A percentile compares a stretch with the other conserved stretches of the same genome.
These are phyloP conservation scores for Eurystomus gularis DNA, from an alignment of 2,113 vertebrate species.

Conservation along the genomic window DNA sequence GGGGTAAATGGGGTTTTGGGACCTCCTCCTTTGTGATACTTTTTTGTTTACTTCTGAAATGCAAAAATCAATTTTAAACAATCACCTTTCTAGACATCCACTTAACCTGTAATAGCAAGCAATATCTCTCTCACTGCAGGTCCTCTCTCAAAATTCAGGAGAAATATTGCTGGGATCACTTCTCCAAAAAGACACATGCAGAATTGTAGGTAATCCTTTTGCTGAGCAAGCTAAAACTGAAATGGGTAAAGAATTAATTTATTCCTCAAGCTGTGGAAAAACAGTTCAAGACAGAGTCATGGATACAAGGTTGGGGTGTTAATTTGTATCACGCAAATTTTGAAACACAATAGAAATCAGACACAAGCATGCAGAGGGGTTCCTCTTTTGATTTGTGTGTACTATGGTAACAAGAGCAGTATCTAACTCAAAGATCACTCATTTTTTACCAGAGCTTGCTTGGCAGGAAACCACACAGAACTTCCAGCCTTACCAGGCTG, in stretches of 20 bases:
- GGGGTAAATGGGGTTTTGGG: background rate
- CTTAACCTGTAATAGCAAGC: background rate
- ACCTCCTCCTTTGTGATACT: background rate
- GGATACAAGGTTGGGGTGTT: background rate
- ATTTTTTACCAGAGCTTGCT: background rate
- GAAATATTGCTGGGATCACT: background rate
- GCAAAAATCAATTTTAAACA: background rate
- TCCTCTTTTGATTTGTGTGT: background rate
- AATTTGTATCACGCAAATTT: background rate
- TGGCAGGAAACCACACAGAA: slow-evolving; percentile 18
- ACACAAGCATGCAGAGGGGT: background rate
- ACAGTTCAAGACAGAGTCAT: background rate
- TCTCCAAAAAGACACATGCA: background rate
- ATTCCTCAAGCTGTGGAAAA: background rate
- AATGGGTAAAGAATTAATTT: background rate
- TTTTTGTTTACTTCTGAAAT: background rate
- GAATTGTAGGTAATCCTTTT: background rate
- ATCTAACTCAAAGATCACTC: background rate
- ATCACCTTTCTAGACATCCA: background rate
- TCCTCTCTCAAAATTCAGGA: background rate
- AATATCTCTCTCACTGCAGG: background rate
- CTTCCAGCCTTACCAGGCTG: background rate
- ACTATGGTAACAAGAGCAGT: background rate
- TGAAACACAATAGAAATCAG: slow-evolving; percentile 34
- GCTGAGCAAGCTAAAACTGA: slow-evolving; percentile 6